These are phyloP conservation scores for Procambarus clarkii DNA, from an alignment of 1,140 invertebrate species.

Conservation along the genomic window DNA sequence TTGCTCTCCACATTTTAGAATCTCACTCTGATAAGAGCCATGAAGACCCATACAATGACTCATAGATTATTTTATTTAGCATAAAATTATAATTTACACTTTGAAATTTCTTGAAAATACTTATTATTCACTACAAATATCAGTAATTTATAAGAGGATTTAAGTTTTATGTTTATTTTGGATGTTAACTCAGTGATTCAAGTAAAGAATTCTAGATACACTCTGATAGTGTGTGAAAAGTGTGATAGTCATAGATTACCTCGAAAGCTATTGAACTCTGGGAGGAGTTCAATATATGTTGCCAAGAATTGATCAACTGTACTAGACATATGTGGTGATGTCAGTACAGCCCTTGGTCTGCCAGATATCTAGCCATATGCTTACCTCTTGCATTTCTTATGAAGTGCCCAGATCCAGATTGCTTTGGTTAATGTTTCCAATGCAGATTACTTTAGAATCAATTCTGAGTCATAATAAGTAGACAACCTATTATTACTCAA, in stretches of 20 bases:
- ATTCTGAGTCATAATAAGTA: too few relatives aligned
- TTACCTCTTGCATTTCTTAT: not conserved
- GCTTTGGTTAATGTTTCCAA: not conserved
- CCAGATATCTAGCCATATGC: slow-evolving; percentile 2
- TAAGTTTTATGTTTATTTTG: not conserved
- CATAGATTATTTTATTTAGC: not conserved
- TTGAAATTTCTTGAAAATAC: not conserved
- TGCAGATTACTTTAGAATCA: too few relatives aligned
- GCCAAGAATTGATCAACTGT: not conserved
- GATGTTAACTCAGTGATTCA: not conserved
- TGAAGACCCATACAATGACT: slow-evolving; percentile 5
- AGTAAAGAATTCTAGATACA: not conserved
- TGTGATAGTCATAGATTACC: not conserved
- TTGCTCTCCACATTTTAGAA: slow-evolving; percentile 72
- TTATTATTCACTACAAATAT: not conserved
- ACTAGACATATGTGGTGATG: not conserved
- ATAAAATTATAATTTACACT: not conserved
- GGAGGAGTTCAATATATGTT: not conserved
- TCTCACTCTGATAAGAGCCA: slow-evolving; percentile 72
- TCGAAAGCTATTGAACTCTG: not conserved
- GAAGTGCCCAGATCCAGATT: not conserved
- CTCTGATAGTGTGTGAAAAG: not conserved
- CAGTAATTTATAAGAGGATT: not conserved
- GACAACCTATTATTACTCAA: too few relatives aligned
- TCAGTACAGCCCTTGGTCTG: not conserved